phyloP scores from a whole-genome alignment of 2,113 vertebrate species.

The Pelusios castaneus region DNA sequence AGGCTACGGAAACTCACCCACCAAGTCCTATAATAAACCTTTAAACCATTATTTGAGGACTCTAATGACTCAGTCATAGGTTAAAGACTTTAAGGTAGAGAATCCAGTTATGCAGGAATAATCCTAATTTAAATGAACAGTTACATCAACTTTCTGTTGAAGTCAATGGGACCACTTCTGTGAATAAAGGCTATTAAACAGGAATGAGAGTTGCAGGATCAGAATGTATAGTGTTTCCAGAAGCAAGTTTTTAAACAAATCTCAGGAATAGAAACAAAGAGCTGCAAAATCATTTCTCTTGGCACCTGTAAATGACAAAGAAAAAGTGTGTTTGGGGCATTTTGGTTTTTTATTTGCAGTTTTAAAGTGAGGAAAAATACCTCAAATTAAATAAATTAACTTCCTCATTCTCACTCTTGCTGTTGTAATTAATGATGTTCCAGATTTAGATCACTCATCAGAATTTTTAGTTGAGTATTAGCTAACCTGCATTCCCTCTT shows the following conservation, averaged over 20 bases:
- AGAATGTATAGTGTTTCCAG: neutral
- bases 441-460: neutral
- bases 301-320: neutral
- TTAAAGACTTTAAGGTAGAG: too few relatives aligned
- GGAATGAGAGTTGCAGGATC: neutral
- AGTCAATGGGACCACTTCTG: neutral
- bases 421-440: neutral
- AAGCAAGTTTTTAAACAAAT: neutral
- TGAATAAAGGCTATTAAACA: neutral
- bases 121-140: neutral
- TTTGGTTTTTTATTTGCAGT: conserved; percentile 3
- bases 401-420: neutral
- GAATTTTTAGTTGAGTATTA: neutral
- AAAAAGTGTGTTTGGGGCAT: neutral
- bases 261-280: neutral
- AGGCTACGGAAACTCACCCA: too few relatives aligned
- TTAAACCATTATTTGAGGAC: too few relatives aligned
- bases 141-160: neutral
- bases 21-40: too few relatives aligned
- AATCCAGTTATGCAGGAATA: neutral
- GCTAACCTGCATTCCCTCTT: neutral
- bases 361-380: neutral
- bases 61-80: too few relatives aligned
- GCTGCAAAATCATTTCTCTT: neutral
- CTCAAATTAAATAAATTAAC: neutral